Evolutionary conservation across 2,113 vertebrate species (phyloP).

Genomic region (Centropus unirufus): DNA sequence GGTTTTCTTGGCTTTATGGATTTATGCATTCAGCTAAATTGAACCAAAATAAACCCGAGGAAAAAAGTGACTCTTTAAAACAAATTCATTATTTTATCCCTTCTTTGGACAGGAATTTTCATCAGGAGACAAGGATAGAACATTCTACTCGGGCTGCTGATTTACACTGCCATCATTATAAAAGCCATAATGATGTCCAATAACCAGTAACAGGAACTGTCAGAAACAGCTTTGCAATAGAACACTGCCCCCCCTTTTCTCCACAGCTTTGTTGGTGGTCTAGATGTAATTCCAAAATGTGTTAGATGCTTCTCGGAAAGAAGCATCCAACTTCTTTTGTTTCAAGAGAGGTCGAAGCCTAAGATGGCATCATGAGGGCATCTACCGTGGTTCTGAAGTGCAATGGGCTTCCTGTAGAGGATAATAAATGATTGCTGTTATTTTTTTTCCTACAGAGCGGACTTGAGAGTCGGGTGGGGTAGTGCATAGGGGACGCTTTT

Average conservation of each 20-base stretch:
- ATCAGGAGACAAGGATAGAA: constrained; percentile 43
- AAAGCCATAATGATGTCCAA: constrained; percentile 47
- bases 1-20: constrained; percentile 52
- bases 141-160: constrained; percentile 53
- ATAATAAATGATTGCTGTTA: not conserved
- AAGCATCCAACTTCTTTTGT: not conserved
- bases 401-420: not conserved
- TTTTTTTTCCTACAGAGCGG: not conserved
- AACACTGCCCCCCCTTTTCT: constrained; percentile 15
- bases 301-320: not conserved
- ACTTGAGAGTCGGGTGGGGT: not conserved
- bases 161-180: constrained; percentile 12
- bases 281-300: not conserved
- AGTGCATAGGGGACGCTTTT: not conserved
- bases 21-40: constrained; percentile 62
- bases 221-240: constrained; percentile 52
- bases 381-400: not conserved
- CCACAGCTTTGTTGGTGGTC: constrained; percentile 67
- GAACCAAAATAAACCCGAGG: constrained; percentile 52
- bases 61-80: constrained; percentile 59
- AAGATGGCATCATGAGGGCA: not conserved
- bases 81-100: constrained; percentile 56
- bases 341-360: not conserved
- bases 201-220: constrained; percentile 54
- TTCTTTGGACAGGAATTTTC: constrained; percentile 65